Evolutionary conservation across 1,140 invertebrate species (phyloP), one percentile per base, ranked within the genome.

Genomic region (Platyscapa corneri): DNA sequence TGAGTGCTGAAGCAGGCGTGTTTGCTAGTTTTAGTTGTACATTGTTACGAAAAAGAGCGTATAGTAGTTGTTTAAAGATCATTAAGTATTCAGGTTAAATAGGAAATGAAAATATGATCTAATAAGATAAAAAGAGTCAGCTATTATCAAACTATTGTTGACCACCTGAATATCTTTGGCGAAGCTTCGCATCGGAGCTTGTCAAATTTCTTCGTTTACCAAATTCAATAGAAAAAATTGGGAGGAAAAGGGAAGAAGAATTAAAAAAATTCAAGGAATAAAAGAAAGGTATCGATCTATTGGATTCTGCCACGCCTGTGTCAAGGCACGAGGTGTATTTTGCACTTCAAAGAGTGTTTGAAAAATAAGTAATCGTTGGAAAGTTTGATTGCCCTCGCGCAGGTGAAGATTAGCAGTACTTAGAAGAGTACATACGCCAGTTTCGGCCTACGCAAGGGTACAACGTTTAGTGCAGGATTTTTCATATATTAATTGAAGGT

Each of bases 21-120:
- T 85, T 85, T 82, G 84, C 86, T 88, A 87, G 88, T 88, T 89
- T 89, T 87, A 88, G 88, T 89, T 89, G 88, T 89, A 88, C 85
- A 88, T 88, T 88, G 87, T 88, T 88, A 88, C 85, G 85, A 83
- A 86, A 86, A 86, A 82, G 85, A 85, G 82, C 85, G 86, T 86
- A 85, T 88, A 86, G 79, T 86, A 87, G 85, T 86, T 84, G 85
- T 87, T 87, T 88, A 86, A 84, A 86, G 84, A 83, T 77, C 74
- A 70, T 86, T 86, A 82, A 86, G 76, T 49, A 78, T 86, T 86
- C 85, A 86, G 82, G 81, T 83, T n/a, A 87, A 49, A 39, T 49
- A 49, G 72, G 53, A 53, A 49, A 78, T 46, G 53, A 49, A 85
- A 80, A 75, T 81, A 76, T 76, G 79, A 83, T 83, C 49, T 80